Evolutionary conservation across 2,888 invertebrate genomes (phyloP), one percentile per base, ranked within the genome.

Genomic region (Eristalis intricaria): DNA sequence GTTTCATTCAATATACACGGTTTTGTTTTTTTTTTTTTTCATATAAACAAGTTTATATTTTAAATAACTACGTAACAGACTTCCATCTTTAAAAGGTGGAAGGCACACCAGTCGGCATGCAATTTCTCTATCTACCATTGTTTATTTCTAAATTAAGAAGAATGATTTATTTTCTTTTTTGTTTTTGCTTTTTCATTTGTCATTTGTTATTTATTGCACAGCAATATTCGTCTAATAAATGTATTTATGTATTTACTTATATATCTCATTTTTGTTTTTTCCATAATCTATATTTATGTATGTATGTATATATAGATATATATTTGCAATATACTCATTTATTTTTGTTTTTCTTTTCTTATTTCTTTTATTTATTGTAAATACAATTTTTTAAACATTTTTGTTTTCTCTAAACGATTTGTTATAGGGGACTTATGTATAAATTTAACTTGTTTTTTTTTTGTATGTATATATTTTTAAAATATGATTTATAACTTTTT

Each of bases 201-300:
- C 75, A 40, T 80, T 87, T 84, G 79, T 87, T 85, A 79, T 70
- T 80, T 89, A 89, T 89, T 89, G 89, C 89, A 89, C 89, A 89
- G 89, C 89, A 89, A 89, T 84, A 84, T 76, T 85, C 80, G 74
- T 83, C 80, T 75, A 81, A 80, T 88, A 85, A 79, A 43, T 85
- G 76, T 81, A 69, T 86, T 69, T 80, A 68, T 71, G 66, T 84
- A 69, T 73, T 29, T 84, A 69, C 69, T 29, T 82, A 50, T 29
- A 40, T 69, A 58, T 75, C 64, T 83, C 75, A 65, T 71, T 83
- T 81, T 70, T 84, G 65, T 68, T 73, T 87, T 84, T 77, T 68
- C 78, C 64, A 69, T 89, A 90, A 89, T 90, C 79, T 87, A 91
- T 90, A 89, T 89, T 88, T 89, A 85, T 86, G 77, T 87, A 89